Evolutionary conservation across 2,888 invertebrate species (phyloP).

Genomic region (Euzophera pinguis): DNA sequence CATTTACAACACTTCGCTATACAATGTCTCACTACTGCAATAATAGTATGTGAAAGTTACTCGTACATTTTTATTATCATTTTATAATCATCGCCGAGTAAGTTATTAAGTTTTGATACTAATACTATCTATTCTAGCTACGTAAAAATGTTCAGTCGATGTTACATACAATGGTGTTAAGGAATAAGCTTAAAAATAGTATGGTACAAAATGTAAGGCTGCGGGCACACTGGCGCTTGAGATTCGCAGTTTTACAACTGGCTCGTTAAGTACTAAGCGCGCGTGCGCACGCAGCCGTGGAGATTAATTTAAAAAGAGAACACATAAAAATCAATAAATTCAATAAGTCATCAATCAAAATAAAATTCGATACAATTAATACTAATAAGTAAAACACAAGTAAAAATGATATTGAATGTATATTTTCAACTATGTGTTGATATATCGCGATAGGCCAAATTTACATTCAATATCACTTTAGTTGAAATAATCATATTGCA

Average conservation of each 20-base stretch:
- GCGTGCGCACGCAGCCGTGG: conserved; percentile 35
- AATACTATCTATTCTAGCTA: conserved; percentile 63
- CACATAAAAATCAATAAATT: conserved; percentile 37
- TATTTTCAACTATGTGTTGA: background rate
- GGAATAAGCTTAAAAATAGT: conserved; percentile 48
- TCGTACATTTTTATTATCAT: conserved; percentile 29
- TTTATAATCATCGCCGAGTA: conserved; percentile 44
- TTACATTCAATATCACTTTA: conserved; percentile 18
- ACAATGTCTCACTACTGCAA: conserved; percentile 61
- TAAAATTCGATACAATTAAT: conserved; percentile 28
- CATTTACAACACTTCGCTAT: conserved; percentile 50
- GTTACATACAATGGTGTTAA: conserved; percentile 76
- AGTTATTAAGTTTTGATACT: conserved; percentile 46
- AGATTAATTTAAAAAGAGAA: conserved; percentile 39
- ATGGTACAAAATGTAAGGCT: conserved; percentile 35
- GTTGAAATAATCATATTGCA: conserved; percentile 49
- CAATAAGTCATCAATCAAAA: conserved; percentile 38
- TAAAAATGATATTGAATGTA: background rate
- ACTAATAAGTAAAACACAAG: conserved; percentile 12
- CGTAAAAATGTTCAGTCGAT: conserved; percentile 78
- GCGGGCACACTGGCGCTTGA: conserved; percentile 33
- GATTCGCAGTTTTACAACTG: conserved; percentile 32
- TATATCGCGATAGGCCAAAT: background rate
- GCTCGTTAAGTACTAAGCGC: conserved; percentile 41
- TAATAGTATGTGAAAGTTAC: conserved; percentile 39